Evolutionary conservation across 2,797 vertebrate genomes (phyloP), one percentile per base, ranked within the genome.

Genomic region (Xenentodon cancila): DNA sequence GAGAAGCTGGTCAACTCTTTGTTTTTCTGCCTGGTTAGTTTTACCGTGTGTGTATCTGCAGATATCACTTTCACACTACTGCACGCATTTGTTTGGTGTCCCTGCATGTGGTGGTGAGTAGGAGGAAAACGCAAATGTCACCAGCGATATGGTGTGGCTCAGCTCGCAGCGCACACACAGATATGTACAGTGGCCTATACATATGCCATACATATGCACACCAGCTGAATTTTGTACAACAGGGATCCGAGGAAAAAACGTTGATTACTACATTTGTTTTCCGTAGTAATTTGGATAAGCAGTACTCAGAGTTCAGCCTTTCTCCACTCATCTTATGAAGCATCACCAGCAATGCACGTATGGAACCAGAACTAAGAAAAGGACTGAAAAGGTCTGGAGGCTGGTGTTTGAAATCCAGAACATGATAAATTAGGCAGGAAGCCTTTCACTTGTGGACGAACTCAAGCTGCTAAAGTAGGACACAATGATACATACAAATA

Each of bases 101-200:
- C 47, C 64, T 53, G 71, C 70, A 60, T 67, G 85, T 77, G 81
- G 67, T 46, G 11, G 40, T 53, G 74, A 66, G 84, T 80, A 71
- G 81, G 81, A 68, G 74, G 76, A 70, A 71, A 77, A 79, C 21
- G 21, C 71, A 72, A 78, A 86, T 66, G 73, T 82, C 70, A 81
- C 65, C 9, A 34, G 17, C 2, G 48, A 52, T 81, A 68, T 54
- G 55, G 58, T 68, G 66, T 27, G 42, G 43, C 59, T 54, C 50
- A 56, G 21, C 64, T 52, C 52, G 49, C 30, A 25, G 25, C 3
- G 22, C 18, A 59, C 50, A 47, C 63, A 51, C 58, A 64, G 27
- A 59, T 27, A 66, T 52, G 42, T 22, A 54, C 46, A 67, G 0
- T 61, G n/a, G 30, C 50, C 37, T n/a, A 47, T 25, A n/a, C 76